phyloP scores from a whole-genome alignment of 1,140 invertebrate genomes.

The Drosophila tsacasi region DNA sequence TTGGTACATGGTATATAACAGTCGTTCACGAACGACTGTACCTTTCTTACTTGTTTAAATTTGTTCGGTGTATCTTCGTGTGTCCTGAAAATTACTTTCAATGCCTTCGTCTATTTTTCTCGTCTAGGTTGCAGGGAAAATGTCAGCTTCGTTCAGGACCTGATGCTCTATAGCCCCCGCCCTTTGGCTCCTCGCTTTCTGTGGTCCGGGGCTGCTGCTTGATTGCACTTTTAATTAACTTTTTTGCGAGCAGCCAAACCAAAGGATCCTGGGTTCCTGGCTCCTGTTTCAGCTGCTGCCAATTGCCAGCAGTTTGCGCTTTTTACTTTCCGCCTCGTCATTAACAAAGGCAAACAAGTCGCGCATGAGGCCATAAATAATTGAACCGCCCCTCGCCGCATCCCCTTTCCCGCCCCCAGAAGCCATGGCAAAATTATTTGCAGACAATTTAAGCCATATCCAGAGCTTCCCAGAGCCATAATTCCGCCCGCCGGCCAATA shows the following conservation, averaged over 20 bases:
- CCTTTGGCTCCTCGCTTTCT: constrained; percentile 18
- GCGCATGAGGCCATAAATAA: constrained; percentile 71
- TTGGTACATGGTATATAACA: too few species aligned
- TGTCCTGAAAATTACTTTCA: constrained; percentile 34
- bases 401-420: background rate
- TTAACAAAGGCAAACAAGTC: constrained; percentile 76
- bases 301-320: constrained; percentile 68
- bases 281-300: constrained; percentile 41
- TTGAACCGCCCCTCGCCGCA: constrained; percentile 44
- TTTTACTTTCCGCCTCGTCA: constrained; percentile 59
- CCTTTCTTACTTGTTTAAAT: background rate
- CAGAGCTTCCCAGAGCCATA: constrained; percentile 26
- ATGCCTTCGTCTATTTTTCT: constrained; percentile 38
- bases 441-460: constrained; percentile 64
- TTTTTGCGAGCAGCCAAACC: constrained; percentile 57
- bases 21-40: too few species aligned
- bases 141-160: constrained; percentile 49
- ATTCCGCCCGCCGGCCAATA: constrained; percentile 59
- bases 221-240: constrained; percentile 84
- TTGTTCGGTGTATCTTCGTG: background rate
- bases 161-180: constrained; percentile 41
- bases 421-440: constrained; percentile 45
- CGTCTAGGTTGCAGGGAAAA: constrained; percentile 49
- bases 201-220: constrained; percentile 60
- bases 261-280: constrained; percentile 21